Percentiles rank a stretch among this genome's conserved stretches.
Conservation (phyloP, 2,888 invertebrate species). For the Mayetiola destructor region DNA sequence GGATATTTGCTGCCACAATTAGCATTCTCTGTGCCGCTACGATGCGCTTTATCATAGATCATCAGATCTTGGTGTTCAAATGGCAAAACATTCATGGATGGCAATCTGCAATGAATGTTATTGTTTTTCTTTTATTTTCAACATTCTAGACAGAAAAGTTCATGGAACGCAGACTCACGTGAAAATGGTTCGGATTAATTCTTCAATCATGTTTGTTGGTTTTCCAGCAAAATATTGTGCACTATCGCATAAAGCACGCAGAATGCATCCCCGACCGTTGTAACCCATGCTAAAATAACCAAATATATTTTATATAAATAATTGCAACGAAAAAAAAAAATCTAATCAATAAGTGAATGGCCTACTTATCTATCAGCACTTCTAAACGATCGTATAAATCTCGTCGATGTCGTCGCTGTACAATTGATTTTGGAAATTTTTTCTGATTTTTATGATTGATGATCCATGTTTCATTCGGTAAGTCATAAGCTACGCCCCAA, state of each 20-base stretch:
- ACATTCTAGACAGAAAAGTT: constrained; percentile 23
- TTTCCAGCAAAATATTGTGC: constrained; percentile 46
- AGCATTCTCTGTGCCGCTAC: constrained; percentile 24
- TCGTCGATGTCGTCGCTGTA: constrained; percentile 47
- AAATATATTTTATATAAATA: constrained; percentile 8
- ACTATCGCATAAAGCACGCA: constrained; percentile 59
- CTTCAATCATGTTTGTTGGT: constrained; percentile 49
- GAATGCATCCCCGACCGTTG: constrained; percentile 53
- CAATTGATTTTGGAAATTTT: constrained; percentile 31
- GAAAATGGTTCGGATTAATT: constrained; percentile 54
- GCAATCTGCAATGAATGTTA: constrained; percentile 39
- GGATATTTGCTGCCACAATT: constrained; percentile 43
- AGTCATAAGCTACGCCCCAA: constrained; percentile 54
- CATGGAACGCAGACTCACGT: too few species aligned
- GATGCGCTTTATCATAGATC: constrained; percentile 51
- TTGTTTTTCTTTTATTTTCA: not conserved
- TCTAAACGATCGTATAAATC: constrained; percentile 56
- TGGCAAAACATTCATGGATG: constrained; percentile 45
- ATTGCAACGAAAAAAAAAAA: not conserved
- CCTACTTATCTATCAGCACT: constrained; percentile 53
- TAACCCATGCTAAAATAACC: constrained; percentile 53
- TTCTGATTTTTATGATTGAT: constrained; percentile 28
- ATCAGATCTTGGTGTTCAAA: constrained; percentile 50
- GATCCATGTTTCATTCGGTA: constrained; percentile 43
- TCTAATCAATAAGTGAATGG: constrained; percentile 21